Evolutionary conservation across 2,888 invertebrate genomes (phyloP).

Genomic region (Ennomos erosarius): DNA sequence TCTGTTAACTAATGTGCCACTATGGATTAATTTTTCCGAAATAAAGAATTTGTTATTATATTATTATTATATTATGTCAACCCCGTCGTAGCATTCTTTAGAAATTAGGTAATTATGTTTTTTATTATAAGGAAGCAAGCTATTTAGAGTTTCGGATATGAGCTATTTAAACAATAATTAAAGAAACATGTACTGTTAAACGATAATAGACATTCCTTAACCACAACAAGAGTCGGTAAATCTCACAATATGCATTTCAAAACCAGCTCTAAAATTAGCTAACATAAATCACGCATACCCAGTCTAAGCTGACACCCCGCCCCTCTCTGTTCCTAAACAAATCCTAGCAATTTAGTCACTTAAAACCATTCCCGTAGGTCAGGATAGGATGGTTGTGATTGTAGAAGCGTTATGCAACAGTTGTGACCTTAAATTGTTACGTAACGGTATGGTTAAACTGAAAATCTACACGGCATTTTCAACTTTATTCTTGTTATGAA

Average conservation of each 20-base stretch:
- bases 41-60: too few species aligned
- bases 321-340: slow-evolving; percentile 35
- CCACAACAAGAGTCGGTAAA: slow-evolving; percentile 46
- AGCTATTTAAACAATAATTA: too few species aligned
- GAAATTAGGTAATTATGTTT: too few species aligned
- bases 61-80: too few species aligned
- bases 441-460: slow-evolving; percentile 70
- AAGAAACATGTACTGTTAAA: not conserved
- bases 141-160: too few species aligned
- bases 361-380: slow-evolving; percentile 53
- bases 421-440: slow-evolving; percentile 78
- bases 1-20: too few species aligned
- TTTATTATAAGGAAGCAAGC: too few species aligned
- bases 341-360: slow-evolving; percentile 35
- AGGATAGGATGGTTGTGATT: slow-evolving; percentile 55
- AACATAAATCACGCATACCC: slow-evolving; percentile 57
- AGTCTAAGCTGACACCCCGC: slow-evolving; percentile 44
- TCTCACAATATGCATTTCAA: slow-evolving; percentile 57
- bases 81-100: too few species aligned
- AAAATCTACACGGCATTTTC: slow-evolving; percentile 33
- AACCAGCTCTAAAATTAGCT: slow-evolving; percentile 71
- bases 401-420: slow-evolving; percentile 69
- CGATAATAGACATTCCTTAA: slow-evolving; percentile 20
- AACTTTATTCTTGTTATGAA: slow-evolving; percentile 4
- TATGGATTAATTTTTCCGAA: too few species aligned